Percentiles rank a stretch among this genome's conserved stretches.
phyloP scores from a whole-genome alignment of 2,888 invertebrate genomes.

The Scotopteryx bipunctaria region DNA sequence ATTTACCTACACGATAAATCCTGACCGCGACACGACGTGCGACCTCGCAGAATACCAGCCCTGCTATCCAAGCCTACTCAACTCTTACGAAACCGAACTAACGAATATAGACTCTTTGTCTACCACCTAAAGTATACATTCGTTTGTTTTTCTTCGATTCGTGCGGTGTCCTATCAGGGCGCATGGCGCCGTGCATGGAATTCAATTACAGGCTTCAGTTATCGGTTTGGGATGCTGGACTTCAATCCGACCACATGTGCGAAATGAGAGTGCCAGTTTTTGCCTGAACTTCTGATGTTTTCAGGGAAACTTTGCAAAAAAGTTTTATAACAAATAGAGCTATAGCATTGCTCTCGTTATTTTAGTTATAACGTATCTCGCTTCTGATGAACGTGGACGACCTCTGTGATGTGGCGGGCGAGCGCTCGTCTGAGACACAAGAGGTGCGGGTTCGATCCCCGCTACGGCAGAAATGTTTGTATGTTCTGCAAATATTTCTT shows the following conservation, averaged over 20 bases:
- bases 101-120: background rate
- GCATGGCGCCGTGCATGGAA: conserved; percentile 60
- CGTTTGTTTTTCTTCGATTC: background rate
- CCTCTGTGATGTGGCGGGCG: no score
- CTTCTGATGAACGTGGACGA: no score
- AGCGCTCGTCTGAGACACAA: no score
- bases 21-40: conserved; percentile 67
- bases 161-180: background rate
- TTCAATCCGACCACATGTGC: conserved; percentile 30
- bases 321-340: background rate
- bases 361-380: no score
- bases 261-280: conserved; percentile 28
- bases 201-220: conserved; percentile 68
- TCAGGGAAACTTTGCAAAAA: conserved; percentile 1
- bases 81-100: background rate
- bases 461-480: no score
- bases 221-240: conserved; percentile 53
- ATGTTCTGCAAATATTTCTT: no score
- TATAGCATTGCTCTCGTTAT: no score
- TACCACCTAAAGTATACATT: background rate
- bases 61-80: conserved; percentile 5
- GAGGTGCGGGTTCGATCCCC: no score
- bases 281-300: conserved; percentile 21
- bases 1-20: conserved; percentile 65
- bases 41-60: conserved; percentile 54